Evolutionary conservation across 92 coral and sea anemone species (phyloP), one percentile per base, ranked within the genome.

Genomic region (Umimayanthus chanpuru): DNA sequence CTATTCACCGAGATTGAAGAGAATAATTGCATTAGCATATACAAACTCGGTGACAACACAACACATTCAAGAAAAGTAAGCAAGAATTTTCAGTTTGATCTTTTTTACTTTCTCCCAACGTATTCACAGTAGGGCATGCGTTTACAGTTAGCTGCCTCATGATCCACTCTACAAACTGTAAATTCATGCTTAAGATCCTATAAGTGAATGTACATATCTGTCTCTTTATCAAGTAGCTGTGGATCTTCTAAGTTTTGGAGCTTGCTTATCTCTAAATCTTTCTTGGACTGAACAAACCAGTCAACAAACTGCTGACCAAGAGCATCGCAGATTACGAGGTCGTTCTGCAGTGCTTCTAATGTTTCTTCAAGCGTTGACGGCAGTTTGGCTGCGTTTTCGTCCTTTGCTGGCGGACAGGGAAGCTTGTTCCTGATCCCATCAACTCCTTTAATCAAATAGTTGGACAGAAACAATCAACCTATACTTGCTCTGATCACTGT

Each of bases 221-320:
- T 68, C 66, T 83, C 87, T 83, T 83, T 83, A 32, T 73, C 40
- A 11, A 83, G 44, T 28, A 67, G 9, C 4, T 5, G 8, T 4
- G 50, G 18, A 8, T 41, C 76, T 36, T 14, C 23, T 6, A 67
- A 41, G 21, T n/a, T 64, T 41, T 67, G 26, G 15, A 83, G 26
- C n/a, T 66, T 38, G 38, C 25, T 26, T 1, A 85, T 71, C 44
- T 85, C 88, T 12, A 25, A 28, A 40, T 72, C 80, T 16, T 71
- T 70, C 79, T 85, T 85, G 15, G 29, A 16, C 66, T 71, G 80
- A 43, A 85, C 50, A 44, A 85, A 85, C 88, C 80, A 85, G 20
- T 85, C 88, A 0, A 85, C 80, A 55, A 85, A 70, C 79, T 85
- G 88, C 88, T 85, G 88, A 74, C 88, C 88, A 38, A 85, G 73